A percentile compares a stretch with the other conserved stretches of the same genome.
These are phyloP conservation scores for Caenorhabditis macrosperma DNA, from an alignment of 2,888 invertebrate genomes.

Conservation along the genomic window DNA sequence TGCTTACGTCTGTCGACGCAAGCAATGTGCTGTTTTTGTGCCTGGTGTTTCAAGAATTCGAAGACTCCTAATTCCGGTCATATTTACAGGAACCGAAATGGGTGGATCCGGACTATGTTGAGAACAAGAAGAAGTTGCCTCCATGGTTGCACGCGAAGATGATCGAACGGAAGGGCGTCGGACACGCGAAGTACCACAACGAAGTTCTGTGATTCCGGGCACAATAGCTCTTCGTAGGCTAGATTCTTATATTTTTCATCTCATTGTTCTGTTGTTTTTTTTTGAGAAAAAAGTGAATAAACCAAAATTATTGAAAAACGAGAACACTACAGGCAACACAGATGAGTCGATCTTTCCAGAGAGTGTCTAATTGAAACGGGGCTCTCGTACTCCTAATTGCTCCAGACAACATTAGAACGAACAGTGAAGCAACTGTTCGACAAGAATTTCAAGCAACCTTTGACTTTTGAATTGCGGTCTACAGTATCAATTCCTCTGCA, in stretches of 20 bases:
- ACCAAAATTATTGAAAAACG: not conserved
- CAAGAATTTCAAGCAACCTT: too few species aligned
- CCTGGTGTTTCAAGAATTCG: not conserved
- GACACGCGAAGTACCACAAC: constrained; percentile 46
- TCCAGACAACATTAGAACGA: too few species aligned
- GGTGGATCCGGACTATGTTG: constrained; percentile 74
- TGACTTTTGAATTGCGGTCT: too few species aligned
- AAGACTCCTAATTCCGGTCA: not conserved
- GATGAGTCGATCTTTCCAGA: too few species aligned
- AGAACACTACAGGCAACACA: too few species aligned
- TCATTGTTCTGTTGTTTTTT: constrained; percentile 21
- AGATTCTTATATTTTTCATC: not conserved
- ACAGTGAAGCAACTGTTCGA: too few species aligned
- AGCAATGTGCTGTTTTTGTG: too few species aligned
- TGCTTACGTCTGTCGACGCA: too few species aligned
- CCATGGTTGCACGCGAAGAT: constrained; percentile 72
- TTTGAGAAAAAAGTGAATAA: not conserved
- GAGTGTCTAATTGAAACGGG: too few species aligned
- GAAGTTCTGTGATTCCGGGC: constrained; percentile 3
- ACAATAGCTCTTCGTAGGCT: not conserved
- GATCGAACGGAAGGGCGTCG: constrained; percentile 36
- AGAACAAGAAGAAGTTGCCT: constrained; percentile 73
- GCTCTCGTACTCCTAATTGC: too few species aligned
- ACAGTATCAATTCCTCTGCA: too few species aligned
- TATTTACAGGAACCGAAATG: constrained; percentile 68